Evolutionary conservation across 2,797 vertebrate genomes (phyloP).

Genomic region (Siniperca scherzeri): DNA sequence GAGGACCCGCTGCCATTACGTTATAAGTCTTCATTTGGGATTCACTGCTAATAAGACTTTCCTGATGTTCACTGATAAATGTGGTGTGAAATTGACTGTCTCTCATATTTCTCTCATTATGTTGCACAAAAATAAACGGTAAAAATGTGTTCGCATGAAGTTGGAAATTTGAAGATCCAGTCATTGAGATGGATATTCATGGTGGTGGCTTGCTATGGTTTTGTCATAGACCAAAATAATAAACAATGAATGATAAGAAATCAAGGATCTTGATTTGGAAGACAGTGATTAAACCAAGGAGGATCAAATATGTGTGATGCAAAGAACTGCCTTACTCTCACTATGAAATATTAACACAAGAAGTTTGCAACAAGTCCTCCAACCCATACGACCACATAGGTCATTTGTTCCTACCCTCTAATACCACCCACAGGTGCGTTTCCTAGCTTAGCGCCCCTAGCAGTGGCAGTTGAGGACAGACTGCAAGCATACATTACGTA

Average conservation of each 20-base stretch:
- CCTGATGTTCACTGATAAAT: slow-evolving; percentile 32
- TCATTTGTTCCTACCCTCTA: no score
- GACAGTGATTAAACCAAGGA: slow-evolving; percentile 21
- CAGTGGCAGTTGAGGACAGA: no score
- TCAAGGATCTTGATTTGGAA: slow-evolving; percentile 1
- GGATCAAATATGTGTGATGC: slow-evolving; percentile 16
- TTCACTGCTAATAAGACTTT: slow-evolving; percentile 42
- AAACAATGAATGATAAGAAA: slow-evolving; percentile 29
- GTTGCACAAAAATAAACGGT: slow-evolving; percentile 14
- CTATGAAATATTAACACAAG: slow-evolving; percentile 24
- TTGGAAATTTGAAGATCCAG: slow-evolving; percentile 43
- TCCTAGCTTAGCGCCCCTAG: no score
- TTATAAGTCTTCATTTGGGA: slow-evolving; percentile 29
- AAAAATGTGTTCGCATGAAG: slow-evolving; percentile 38
- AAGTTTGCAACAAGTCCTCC: neutral
- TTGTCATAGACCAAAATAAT: slow-evolving; percentile 9
- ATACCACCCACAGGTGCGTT: no score
- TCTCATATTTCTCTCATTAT: slow-evolving; percentile 38
- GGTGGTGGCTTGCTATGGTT: slow-evolving; percentile 1
- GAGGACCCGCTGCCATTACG: neutral
- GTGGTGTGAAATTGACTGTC: slow-evolving; percentile 59
- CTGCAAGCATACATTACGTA: no score
- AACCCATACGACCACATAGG: no score
- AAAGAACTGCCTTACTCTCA: slow-evolving; percentile 1
- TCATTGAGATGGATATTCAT: slow-evolving; percentile 27